Evolutionary conservation across 2,113 vertebrate genomes (phyloP), one percentile per base, ranked within the genome.

Genomic region (Amblyopsis rosae): DNA sequence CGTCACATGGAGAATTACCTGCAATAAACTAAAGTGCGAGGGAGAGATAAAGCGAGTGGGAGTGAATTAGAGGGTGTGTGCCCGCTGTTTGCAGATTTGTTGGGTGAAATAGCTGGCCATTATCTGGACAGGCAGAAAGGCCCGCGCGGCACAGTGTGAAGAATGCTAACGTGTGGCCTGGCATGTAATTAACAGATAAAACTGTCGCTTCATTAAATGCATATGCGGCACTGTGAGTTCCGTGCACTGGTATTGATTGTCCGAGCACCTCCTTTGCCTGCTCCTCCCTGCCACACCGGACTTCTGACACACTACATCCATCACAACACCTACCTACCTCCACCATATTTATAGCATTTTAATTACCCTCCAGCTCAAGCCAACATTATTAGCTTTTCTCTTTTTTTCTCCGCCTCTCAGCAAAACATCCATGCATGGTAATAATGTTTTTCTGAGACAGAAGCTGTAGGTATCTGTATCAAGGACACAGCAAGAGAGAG

Each of bases 291-390:
- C 76, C 84, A 82, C 85, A 89, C 90, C 80, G 81, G 82, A 92
- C 89, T 91, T 87, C 86, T 94, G 93, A 95, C 93, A 94, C 72
- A 92, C 69, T 48, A 51, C 91, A 94, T 96, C 92, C 92, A 93
- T 96, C 93, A 94, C 59, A 49, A 32, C 60, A 75, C 86, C 86
- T 75, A 84, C 84, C 86, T 75, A 84, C 84, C 83, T 81, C 71
- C 73, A 74, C 76, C 82, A 83, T 95, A 95, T 95, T 94, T 95
- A 95, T 94, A 94, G 92, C 90, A 87, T 93, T 94, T 91, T 95
- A 96, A 96, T 95, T 95, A 91, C 90, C 84, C 87, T 75, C 69
- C 71, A 80, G 76, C 82, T 75, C 89, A 79, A 80, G 80, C 87
- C 93, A 91, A 90, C 89, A 86, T 94, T 89, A 93, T 95, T 94